Evolutionary conservation across 2,888 invertebrate species (phyloP), one percentile per base, ranked within the genome.

Genomic region (Myathropa florea): DNA sequence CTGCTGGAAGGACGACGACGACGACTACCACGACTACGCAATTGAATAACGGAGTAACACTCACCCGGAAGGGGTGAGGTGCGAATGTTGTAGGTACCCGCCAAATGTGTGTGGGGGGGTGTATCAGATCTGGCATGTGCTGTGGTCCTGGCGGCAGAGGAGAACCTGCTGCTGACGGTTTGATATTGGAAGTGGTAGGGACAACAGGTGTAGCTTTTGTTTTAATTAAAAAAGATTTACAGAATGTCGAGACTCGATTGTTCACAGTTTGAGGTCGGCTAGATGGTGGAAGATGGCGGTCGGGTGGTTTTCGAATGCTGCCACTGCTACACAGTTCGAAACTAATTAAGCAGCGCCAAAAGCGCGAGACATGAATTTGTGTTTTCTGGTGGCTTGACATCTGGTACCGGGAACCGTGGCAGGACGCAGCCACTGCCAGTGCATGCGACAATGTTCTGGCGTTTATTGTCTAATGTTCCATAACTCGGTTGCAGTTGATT

Each of bases 191-290:
- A 86, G 65, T 79, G 78, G 83, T 26, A 70, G 75, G 83, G 86
- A 86, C 86, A 86, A 86, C 86, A 86, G 86, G 86, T 86, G 86
- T 86, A 78, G 83, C 78, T 75, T 82, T 86, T 86, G 86, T 83
- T 86, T 86, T 86, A 86, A 86, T 86, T 86, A 86, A 86, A 86
- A 86, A 83, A 79, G 75, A 77, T 86, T 86, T 86, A 86, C 86
- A 83, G 65, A 70, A 86, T 73, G 86, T 83, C 86, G 75, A 83
- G 83, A 78, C 83, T 85, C 85, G 68, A 84, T 73, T 85, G 75
- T 76, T 75, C 39, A 64, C 77, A 77, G 72, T 14, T 64, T 30
- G 46, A 23, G n/a, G 21, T 75, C 68, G 67, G 72, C 55, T 18
- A 63, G 36, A 36, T 10, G 59, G 14, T 0, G 24, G 26, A 10